Evolutionary conservation across 2,797 vertebrate genomes (phyloP).

Genomic region (Agapornis canus): DNA sequence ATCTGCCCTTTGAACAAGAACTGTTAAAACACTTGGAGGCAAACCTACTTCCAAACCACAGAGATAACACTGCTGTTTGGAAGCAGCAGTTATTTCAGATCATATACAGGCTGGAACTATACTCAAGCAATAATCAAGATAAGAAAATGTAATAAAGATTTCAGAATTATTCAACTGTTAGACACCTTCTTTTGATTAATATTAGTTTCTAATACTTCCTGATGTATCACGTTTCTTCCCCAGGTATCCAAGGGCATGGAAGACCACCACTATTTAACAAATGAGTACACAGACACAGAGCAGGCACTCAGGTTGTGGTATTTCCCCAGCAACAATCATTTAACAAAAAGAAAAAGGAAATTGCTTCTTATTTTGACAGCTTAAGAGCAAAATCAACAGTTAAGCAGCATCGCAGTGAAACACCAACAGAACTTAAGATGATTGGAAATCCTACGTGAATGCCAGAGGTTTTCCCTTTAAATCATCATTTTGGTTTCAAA

Average conservation of each 20-base stretch:
- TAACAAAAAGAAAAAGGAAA: neutral
- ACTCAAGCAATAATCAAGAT: conserved; percentile 9
- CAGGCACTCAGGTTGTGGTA: neutral
- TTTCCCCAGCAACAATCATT: neutral
- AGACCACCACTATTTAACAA: neutral
- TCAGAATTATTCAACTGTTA: conserved; percentile 41
- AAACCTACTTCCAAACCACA: conserved; percentile 4
- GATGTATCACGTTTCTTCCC: neutral
- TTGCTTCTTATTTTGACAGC: neutral
- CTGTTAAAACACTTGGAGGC: neutral
- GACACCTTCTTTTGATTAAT: neutral
- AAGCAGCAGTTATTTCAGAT: conserved; percentile 13
- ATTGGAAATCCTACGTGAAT: neutral
- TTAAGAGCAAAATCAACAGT: neutral
- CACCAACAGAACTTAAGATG: neutral
- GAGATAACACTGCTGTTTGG: neutral
- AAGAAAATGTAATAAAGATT: conserved; percentile 45
- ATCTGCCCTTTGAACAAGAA: conserved; percentile 34
- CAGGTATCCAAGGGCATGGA: neutral
- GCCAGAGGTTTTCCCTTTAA: neutral
- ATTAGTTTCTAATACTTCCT: conserved; percentile 31
- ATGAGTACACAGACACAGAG: neutral
- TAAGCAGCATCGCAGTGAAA: neutral
- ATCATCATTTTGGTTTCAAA: neutral
- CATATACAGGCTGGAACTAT: neutral